Percentiles rank a stretch among this genome's conserved stretches.
These are phyloP conservation scores for Podarcis cretensis DNA, from an alignment of 2,113 vertebrate genomes.

Conservation along the genomic window DNA sequence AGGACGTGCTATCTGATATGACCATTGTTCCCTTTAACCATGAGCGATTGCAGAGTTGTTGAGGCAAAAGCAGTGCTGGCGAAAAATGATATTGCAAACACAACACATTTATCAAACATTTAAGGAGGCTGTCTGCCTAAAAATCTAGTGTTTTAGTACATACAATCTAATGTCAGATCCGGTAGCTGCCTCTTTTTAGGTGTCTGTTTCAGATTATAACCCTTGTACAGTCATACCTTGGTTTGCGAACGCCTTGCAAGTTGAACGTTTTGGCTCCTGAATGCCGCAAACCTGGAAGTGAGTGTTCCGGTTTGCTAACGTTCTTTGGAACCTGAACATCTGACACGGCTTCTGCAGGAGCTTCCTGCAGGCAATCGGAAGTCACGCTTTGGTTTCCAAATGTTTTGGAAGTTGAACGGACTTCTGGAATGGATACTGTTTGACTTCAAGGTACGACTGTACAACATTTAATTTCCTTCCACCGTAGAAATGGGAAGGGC, in stretches of 20 bases:
- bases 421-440: too few species aligned
- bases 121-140: not conserved
- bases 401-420: too few species aligned
- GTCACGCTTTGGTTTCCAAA: too few species aligned
- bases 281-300: too few species aligned
- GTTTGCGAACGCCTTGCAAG: too few species aligned
- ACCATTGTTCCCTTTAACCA: constrained; percentile 11
- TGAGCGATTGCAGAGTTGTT: not conserved
- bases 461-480: not conserved
- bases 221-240: not conserved
- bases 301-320: too few species aligned
- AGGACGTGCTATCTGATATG: constrained; percentile 16
- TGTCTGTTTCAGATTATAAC: not conserved
- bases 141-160: not conserved
- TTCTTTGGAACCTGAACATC: too few species aligned
- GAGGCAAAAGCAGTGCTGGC: not conserved
- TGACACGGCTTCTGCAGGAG: too few species aligned
- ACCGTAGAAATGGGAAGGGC: not conserved
- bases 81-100: constrained; percentile 11
- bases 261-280: too few species aligned
- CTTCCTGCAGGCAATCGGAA: too few species aligned
- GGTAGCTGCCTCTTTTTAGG: not conserved
- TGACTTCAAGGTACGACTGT: not conserved
- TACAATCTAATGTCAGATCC: not conserved
- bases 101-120: constrained; percentile 4